These are phyloP conservation scores for Andricus curvator DNA, from an alignment of 2,888 invertebrate genomes.

Conservation along the genomic window DNA sequence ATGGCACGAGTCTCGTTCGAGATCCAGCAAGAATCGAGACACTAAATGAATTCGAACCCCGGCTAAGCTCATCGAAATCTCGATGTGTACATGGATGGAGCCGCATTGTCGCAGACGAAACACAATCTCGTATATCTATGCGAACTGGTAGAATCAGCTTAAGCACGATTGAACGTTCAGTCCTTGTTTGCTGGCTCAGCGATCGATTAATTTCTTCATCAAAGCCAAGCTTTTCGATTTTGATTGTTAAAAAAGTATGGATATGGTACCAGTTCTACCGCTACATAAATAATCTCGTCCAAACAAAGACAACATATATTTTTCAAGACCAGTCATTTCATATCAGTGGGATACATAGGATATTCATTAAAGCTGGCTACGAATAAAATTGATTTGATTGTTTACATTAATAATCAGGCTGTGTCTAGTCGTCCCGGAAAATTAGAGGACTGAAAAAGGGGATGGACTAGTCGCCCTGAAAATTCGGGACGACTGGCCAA, in stretches of 20 bases:
- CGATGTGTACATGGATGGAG: conserved; percentile 14
- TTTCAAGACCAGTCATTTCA: too few species aligned
- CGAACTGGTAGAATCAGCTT: not conserved
- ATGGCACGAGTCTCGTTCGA: conserved; percentile 15
- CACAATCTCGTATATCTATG: conserved; percentile 12
- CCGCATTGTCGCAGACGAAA: conserved; percentile 16
- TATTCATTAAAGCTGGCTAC: too few species aligned
- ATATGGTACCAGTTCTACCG: not conserved
- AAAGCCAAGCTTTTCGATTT: not conserved
- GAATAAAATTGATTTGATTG: too few species aligned
- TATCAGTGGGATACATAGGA: too few species aligned
- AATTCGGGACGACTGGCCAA: too few species aligned
- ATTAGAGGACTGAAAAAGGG: too few species aligned
- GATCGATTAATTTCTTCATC: not conserved
- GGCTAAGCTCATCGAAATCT: conserved; percentile 27
- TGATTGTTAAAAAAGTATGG: not conserved
- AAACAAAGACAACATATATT: not conserved
- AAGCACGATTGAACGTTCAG: not conserved
- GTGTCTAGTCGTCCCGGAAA: too few species aligned
- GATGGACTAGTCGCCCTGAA: too few species aligned
- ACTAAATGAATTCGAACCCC: conserved; percentile 34
- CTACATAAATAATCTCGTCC: not conserved
- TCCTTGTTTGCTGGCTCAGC: not conserved
- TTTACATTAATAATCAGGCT: too few species aligned
- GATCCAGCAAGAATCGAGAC: conserved; percentile 31